phyloP scores from a whole-genome alignment of 2,888 invertebrate species.

The Drosophila mayaguana region DNA sequence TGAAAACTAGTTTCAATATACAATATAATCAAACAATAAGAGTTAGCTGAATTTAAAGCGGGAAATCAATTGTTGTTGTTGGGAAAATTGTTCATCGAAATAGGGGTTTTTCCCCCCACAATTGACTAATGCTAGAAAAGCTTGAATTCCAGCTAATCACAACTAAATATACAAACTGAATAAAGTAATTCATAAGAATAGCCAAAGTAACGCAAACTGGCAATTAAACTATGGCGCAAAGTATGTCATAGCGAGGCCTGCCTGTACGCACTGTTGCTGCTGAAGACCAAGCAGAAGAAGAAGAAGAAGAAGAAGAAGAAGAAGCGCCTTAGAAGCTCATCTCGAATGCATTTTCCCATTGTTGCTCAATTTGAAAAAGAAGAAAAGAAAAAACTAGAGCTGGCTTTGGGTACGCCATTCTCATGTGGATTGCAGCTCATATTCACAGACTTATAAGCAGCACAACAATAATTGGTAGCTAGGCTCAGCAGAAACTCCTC shows the following conservation, averaged over 20 bases:
- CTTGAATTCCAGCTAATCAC: background rate
- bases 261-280: background rate
- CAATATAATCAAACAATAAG: background rate
- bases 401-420: slow-evolving; percentile 25
- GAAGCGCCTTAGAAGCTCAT: slow-evolving; percentile 2
- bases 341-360: slow-evolving; percentile 25
- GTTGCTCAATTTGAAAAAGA: slow-evolving; percentile 10
- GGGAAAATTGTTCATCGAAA: background rate
- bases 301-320: slow-evolving; percentile 1
- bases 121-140: background rate
- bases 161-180: background rate
- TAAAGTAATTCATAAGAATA: background rate
- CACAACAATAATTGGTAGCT: slow-evolving; percentile 33
- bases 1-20: background rate
- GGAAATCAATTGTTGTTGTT: background rate
- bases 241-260: background rate
- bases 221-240: background rate
- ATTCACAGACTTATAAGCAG: slow-evolving; percentile 31
- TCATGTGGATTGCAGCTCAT: slow-evolving; percentile 36
- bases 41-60: too few species aligned
- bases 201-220: background rate
- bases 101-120: background rate
- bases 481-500: slow-evolving; percentile 5
- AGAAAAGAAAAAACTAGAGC: slow-evolving; percentile 13
- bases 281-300: background rate